Evolutionary conservation across 2,888 invertebrate species (phyloP), one percentile per base, ranked within the genome.

Genomic region (Rutpela maculata): DNA sequence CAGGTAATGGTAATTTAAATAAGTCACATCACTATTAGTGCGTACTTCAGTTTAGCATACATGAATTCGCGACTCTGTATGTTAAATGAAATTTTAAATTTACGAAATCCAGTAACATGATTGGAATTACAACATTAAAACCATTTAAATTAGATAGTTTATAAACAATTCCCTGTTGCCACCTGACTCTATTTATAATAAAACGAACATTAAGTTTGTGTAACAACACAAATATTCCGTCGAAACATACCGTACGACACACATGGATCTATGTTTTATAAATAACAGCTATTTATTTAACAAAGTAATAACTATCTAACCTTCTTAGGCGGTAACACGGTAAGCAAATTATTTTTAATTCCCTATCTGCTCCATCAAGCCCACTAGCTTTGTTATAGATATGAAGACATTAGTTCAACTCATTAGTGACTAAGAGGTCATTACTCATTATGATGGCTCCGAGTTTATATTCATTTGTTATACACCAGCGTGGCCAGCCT

Each of bases 351-450:
- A 68, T 56, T 56, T 68, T 68, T 68, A 66, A 68, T 68, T 68
- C n/a, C 62, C 62, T 31, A 62, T 62, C 62, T 62, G 26, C 26
- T 62, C 31, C 62, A 62, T 62, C 62, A 62, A 31, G 17, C 62
- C 56, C 26, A 55, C 67, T 7, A 22, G 15, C 26, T 68, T 56
- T 9, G 81, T 84, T 83, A 83, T 79, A 84, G 83, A 85, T 86
- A 86, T 85, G 81, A 84, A 86, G 85, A 86, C 85, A 86, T 86
- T 85, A 85, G 85, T 85, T 84, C 84, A 86, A 84, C 84, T 85
- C 85, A 86, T 86, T 86, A 85, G 83, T 81, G 81, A 79, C 80
- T 81, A 76, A 78, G 78, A 78, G 76, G 80, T 81, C 85, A 86
- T 86, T 86, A 85, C 79, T 86, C 85, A 86, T 86, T 80, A 55